Conservation (phyloP, 2,888 invertebrate genomes). For the Caenorhabditis wallacei region DNA sequence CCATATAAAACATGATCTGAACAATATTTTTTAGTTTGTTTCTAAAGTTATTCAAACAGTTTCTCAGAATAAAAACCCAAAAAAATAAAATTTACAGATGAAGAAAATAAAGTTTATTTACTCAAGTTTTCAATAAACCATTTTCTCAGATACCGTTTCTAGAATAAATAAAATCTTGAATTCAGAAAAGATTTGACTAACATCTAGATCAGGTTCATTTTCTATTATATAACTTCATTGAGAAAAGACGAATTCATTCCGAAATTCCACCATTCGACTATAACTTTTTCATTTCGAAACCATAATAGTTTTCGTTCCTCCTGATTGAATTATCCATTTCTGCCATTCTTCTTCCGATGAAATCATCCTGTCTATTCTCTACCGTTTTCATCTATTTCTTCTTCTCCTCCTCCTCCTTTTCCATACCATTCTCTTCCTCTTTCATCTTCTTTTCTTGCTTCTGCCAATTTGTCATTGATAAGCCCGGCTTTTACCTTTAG, state of each 20-base stretch:
- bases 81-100: no score
- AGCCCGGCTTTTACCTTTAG: conserved; percentile 44
- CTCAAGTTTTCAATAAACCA: no score
- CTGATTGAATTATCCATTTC: conserved; percentile 20
- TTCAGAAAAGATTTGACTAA: neutral
- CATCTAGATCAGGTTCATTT: neutral
- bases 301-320: conserved; percentile 25
- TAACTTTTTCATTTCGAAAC: conserved; percentile 27
- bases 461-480: conserved; percentile 46
- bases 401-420: neutral
- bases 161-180: no score
- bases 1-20: no score
- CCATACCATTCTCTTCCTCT: conserved; percentile 7
- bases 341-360: conserved; percentile 25
- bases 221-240: neutral
- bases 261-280: neutral
- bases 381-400: conserved; percentile 15
- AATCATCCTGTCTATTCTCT: conserved; percentile 2
- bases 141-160: no score
- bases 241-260: neutral
- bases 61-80: no score
- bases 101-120: no score
- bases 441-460: conserved; percentile 27
- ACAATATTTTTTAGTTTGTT: no score
- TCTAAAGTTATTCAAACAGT: no score